These are phyloP conservation scores for Melanocharis versteri DNA, from an alignment of 2,113 vertebrate species.

Conservation along the genomic window DNA sequence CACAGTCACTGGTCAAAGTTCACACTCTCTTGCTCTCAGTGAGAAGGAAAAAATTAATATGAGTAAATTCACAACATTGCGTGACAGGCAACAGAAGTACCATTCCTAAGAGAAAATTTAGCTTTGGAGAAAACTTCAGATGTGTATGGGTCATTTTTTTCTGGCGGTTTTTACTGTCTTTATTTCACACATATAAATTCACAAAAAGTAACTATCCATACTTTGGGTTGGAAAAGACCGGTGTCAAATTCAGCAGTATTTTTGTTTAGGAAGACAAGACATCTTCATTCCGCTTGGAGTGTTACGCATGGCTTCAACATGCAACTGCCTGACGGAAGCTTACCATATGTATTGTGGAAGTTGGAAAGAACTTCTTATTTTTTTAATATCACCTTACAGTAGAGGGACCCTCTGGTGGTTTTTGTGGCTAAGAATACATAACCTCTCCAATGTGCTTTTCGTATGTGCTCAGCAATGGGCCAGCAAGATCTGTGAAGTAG, in stretches of 20 bases:
- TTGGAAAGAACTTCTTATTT: not conserved
- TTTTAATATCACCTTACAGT: not conserved
- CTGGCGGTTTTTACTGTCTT: not conserved
- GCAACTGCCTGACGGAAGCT: not conserved
- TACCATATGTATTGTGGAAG: accelerated
- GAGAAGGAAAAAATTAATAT: not conserved
- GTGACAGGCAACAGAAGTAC: not conserved
- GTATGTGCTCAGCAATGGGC: accelerated
- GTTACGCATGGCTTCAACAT: not conserved
- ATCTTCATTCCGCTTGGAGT: not conserved
- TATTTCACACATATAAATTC: not conserved
- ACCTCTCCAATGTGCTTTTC: not conserved
- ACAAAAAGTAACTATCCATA: not conserved
- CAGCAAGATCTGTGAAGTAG: not conserved
- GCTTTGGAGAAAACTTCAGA: not conserved
- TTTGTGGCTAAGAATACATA: not conserved
- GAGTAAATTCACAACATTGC: not conserved
- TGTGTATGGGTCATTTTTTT: not conserved
- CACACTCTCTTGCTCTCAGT: not conserved
- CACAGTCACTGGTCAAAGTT: not conserved
- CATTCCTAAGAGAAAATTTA: not conserved
- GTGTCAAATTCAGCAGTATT: not conserved
- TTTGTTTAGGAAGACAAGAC: not conserved
- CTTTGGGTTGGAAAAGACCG: not conserved
- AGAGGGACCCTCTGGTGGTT: not conserved